Evolutionary conservation across 64 coral and sea anemone species (phyloP), one percentile per base, ranked within the genome.

Genomic region (Stichodactyla helianthus): DNA sequence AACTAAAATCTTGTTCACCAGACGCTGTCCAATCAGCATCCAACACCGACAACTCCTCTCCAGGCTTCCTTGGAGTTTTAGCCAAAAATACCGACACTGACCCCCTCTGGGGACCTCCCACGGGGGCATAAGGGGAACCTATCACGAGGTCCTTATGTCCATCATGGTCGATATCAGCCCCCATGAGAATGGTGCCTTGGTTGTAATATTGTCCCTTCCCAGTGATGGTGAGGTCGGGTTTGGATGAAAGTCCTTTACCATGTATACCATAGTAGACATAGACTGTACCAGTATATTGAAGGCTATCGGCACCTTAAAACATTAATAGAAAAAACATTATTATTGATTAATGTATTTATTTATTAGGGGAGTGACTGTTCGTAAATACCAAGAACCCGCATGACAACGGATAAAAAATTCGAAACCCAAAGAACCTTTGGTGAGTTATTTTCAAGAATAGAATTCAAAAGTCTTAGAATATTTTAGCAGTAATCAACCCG

Each of bases 1-100:
- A 99, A 28, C 97, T 93, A 77, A 94, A 99, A 58, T 99, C 88
- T 70, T 99, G 97, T 77, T 95, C 63, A 53, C 97, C 97, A 79
- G 62, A 79, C 22, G 74, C 53, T 18, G 83, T 77, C 93, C 83
- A 93, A 85, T 99, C 90, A 84, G 82, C 86, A 27, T 95, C 63
- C 64, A 82, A 51, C 54, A 92, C 88, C 20, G 78, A 85, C 10
- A 87, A 31, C 59, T 86, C 68, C 52, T 57, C 67, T 35, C 91
- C 90, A 88, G 83, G 55, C 77, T 90, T 88, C 26, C 87, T 89
- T 54, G 59, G 70, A 62, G 84, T 91, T 20, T 84, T 95, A 13
- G 93, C 88, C 50, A 99, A 90, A 65, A 99, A 99, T 19, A 94
- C 85, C 19, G 88, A 85, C 55, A 99, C 93, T 35, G 97, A 99